Evolutionary conservation across 2,888 invertebrate genomes (phyloP), one percentile per base, ranked within the genome.

Genomic region (Pyralis farinalis): DNA sequence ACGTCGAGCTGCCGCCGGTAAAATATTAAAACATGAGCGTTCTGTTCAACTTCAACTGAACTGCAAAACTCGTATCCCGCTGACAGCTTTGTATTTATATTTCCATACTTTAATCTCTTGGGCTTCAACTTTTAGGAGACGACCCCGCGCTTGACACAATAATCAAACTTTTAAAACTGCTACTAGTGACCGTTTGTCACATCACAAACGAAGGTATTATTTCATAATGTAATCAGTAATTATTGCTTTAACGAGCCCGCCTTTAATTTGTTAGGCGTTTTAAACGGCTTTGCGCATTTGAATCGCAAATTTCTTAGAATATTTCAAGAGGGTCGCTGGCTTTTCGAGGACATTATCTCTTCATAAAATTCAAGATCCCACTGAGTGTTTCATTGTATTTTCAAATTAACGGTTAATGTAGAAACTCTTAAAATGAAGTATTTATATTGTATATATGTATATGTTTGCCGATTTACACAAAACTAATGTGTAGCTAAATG

Each of bases 261-360:
- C 81, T 85, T 84, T 86, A 87, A 88, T 88, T 88, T 87, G 87
- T 87, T 83, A 87, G 87, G 84, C 86, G 85, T 87, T 85, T 84
- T 81, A 87, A 86, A 87, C 86, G 87, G 86, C 87, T 87, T 86
- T 82, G 68, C 83, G 80, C 77, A 88, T 88, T 88, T 88, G 87
- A 88, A 87, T 87, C 86, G 77, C 87, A 88, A 88, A 88, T 88
- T 87, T 83, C 85, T 85, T 74, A 82, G 82, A 87, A 87, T 86
- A 87, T 86, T 87, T 84, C 77, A 76, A 72, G 83, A 85, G 85
- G 84, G 86, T 79, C 76, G 77, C 77, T 74, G 71, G 75, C 82
- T 79, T 79, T 83, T 78, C 64, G 78, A 85, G 80, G 82, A 77
- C 80, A 86, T 87, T 86, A 88, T 84, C 84, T 84, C 84, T 83